A percentile compares a stretch with the other conserved stretches of the same genome.
Conservation (phyloP, 2,113 vertebrate genomes). For the Dipodomys stephensi region DNA sequence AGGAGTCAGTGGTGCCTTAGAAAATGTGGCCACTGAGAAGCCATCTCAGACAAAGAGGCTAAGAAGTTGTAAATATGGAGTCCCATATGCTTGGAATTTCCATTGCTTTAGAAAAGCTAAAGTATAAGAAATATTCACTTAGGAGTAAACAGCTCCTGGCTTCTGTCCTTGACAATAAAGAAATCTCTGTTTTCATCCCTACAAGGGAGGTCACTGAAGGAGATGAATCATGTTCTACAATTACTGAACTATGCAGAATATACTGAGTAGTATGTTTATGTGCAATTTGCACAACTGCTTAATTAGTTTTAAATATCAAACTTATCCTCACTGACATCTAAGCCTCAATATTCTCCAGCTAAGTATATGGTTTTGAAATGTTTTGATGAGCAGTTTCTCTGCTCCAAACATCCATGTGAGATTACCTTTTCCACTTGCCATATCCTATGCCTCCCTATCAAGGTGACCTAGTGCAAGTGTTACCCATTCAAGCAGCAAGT, state of each 20-base stretch:
- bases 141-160: conserved; percentile 42
- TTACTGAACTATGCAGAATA: conserved; percentile 42
- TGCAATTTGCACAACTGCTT: conserved; percentile 47
- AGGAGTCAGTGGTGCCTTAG: background rate
- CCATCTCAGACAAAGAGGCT: background rate
- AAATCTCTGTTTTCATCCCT: conserved; percentile 53
- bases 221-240: conserved; percentile 60
- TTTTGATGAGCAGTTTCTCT: background rate
- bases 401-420: background rate
- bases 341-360: conserved; percentile 46
- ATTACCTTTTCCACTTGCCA: background rate
- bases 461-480: background rate
- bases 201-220: conserved; percentile 51
- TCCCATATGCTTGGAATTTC: conserved; percentile 39
- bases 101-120: conserved; percentile 25
- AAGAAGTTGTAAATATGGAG: background rate
- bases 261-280: conserved; percentile 63
- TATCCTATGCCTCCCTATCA: background rate
- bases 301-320: conserved; percentile 77
- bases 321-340: conserved; percentile 17
- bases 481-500: background rate
- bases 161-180: conserved; percentile 49
- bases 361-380: conserved; percentile 63
- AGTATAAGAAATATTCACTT: conserved; percentile 15
- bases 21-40: background rate